Percentiles rank a stretch among this genome's conserved stretches.
Evolutionary conservation across 2,113 vertebrate species (phyloP).

Genomic region (Sinocyclocheilus anshuiensis): DNA sequence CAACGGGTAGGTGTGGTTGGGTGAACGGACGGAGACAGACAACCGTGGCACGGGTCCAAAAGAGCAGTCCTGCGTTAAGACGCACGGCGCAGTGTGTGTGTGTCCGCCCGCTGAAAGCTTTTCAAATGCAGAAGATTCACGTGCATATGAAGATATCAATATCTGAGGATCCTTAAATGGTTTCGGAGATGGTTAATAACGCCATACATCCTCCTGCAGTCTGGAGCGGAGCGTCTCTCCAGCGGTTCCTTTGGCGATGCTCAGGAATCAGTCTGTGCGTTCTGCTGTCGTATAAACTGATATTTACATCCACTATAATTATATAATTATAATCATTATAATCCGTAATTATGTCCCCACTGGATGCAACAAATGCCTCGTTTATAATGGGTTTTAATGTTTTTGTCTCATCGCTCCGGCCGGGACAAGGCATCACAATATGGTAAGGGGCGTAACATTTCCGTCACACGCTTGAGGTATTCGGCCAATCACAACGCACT

Average conservation of each 20-base stretch:
- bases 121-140: background rate
- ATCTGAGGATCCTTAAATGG: background rate
- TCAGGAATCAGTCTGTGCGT: conserved; percentile 9
- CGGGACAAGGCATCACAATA: too few relatives aligned
- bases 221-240: background rate
- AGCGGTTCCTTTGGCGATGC: conserved; percentile 1
- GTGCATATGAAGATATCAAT: conserved; percentile 18
- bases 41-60: conserved; percentile 48
- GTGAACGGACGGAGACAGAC: conserved; percentile 28
- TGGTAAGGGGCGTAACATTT: too few relatives aligned
- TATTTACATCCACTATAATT: conserved; percentile 17
- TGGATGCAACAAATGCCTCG: too few relatives aligned
- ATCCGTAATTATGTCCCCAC: too few relatives aligned
- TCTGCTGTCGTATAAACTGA: background rate
- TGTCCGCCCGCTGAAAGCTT: conserved; percentile 13
- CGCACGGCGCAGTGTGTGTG: conserved; percentile 21
- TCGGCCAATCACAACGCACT: too few relatives aligned
- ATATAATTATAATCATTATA: too few relatives aligned
- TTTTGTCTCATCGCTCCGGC: too few relatives aligned
- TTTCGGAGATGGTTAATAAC: background rate
- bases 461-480: too few relatives aligned
- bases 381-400: too few relatives aligned
- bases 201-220: conserved; percentile 4
- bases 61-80: conserved; percentile 34
- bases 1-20: conserved; percentile 49